Conservation (phyloP, 35 echinoderm and acorn worm genomes). For the Strongylocentrotus purpuratus region DNA sequence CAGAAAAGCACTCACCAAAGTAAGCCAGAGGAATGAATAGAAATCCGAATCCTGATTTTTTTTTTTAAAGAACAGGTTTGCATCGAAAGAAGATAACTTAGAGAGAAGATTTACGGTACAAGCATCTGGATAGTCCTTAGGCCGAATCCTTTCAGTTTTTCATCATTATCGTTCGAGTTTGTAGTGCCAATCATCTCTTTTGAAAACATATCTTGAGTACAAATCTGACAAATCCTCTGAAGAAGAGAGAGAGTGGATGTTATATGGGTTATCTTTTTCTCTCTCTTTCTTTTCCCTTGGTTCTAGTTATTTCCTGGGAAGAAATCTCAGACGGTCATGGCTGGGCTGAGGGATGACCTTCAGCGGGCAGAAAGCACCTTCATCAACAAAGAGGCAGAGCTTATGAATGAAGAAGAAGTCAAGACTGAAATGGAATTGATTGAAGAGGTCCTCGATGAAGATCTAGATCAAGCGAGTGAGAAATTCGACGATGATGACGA, state of each 20-base stretch:
- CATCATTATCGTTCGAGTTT: no score
- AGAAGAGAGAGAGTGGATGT: no score
- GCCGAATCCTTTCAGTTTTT: no score
- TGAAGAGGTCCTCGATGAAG: not conserved
- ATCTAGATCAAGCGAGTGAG: not conserved
- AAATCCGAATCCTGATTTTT: no score
- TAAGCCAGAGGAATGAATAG: no score
- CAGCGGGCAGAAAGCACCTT: not conserved
- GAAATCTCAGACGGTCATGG: not conserved
- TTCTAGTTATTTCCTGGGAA: not conserved
- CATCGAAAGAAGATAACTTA: no score
- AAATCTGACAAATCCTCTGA: no score
- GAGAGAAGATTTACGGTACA: no score
- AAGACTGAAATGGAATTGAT: not conserved
- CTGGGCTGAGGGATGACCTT: not conserved
- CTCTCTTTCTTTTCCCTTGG: not conserved
- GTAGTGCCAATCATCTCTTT: no score
- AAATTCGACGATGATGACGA: not conserved
- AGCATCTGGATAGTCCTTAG: no score
- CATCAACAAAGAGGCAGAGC: constrained; percentile 11
- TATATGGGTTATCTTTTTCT: not conserved
- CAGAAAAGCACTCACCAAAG: not conserved
- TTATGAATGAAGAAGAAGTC: not conserved
- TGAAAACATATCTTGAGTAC: no score
- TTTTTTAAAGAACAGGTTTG: no score